Evolutionary conservation across 2,888 invertebrate species (phyloP).

Genomic region (Philaethria dido): DNA sequence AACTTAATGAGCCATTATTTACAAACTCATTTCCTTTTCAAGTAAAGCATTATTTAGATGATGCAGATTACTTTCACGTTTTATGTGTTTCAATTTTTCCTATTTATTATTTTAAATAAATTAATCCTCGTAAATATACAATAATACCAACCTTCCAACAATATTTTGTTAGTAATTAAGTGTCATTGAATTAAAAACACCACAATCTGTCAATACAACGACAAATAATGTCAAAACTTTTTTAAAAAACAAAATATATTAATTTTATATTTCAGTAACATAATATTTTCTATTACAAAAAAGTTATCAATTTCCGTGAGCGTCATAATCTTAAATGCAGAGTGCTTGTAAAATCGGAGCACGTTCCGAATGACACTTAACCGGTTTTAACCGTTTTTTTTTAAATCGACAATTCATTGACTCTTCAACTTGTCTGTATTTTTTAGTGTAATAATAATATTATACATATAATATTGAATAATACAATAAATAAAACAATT

Average conservation of each 20-base stretch:
- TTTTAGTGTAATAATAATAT: background rate
- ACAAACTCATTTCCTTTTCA: constrained; percentile 39
- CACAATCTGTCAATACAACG: background rate
- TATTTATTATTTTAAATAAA: background rate
- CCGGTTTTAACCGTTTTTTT: constrained; percentile 44
- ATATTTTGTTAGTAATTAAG: background rate
- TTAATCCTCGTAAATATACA: constrained; percentile 2
- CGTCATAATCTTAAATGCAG: constrained; percentile 19
- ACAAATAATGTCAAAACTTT: background rate
- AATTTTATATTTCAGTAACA: background rate
- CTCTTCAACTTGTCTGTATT: constrained; percentile 37
- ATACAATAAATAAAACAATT: background rate
- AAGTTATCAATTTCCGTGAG: constrained; percentile 2
- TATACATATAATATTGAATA: background rate
- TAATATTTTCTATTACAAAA: constrained; percentile 4
- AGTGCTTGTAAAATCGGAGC: constrained; percentile 32
- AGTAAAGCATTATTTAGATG: constrained; percentile 37
- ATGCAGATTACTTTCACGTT: constrained; percentile 32
- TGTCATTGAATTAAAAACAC: background rate
- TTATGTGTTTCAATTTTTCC: constrained; percentile 2
- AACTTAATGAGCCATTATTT: constrained; percentile 41
- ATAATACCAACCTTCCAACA: background rate
- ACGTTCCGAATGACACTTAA: constrained; percentile 38
- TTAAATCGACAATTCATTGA: constrained; percentile 37
- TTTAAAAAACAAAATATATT: background rate